Evolutionary conservation across 2,888 invertebrate species (phyloP), one percentile per base, ranked within the genome.

Genomic region (Megalurothrips usitatus): DNA sequence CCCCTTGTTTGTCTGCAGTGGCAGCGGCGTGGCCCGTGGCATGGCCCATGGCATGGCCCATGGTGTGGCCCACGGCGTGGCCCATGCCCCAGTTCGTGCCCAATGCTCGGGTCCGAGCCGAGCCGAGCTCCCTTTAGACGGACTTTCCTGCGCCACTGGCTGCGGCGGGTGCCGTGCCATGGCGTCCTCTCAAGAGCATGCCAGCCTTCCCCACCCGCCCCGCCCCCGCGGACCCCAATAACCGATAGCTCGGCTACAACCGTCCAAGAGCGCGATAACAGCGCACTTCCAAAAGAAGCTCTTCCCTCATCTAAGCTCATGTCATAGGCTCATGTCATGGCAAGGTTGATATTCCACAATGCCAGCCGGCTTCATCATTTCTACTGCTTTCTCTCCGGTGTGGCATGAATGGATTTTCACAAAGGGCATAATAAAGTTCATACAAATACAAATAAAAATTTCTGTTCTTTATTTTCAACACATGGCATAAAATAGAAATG

Each of bases 91-190:
- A 75, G 23, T 75, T 75, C 23, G 34, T 43, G 34, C 34, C 6
- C 34, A 4, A 6, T 43, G 34, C 34, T 43, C 34, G 34, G 34
- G 34, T 43, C 34, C 34, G 34, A 43, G 34, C 34, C 34, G 34
- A 43, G 34, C 34, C 34, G 68, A 26, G 68, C 68, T 75, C 68
- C 68, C 68, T 75, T 75, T 75, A 11, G 68, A 23, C 68, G 12
- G 68, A n/a, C 68, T n/a, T 75, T 75, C 68, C 68, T 75, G 68
- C 68, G 68, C 68, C 68, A 75, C 68, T 75, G 68, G 68, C 68
- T 26, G 26, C 26, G 58, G 58, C 14, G n/a, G 17, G 12, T 23
- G 68, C 23, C 68, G 23, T 68, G 68, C 19, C 58, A 14, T 58
- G 68, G 68, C 14, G 68, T 75, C 68, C 68, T 75, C 68, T 75